phyloP scores from a whole-genome alignment of 2,113 vertebrate species.

The Mugil cephalus region DNA sequence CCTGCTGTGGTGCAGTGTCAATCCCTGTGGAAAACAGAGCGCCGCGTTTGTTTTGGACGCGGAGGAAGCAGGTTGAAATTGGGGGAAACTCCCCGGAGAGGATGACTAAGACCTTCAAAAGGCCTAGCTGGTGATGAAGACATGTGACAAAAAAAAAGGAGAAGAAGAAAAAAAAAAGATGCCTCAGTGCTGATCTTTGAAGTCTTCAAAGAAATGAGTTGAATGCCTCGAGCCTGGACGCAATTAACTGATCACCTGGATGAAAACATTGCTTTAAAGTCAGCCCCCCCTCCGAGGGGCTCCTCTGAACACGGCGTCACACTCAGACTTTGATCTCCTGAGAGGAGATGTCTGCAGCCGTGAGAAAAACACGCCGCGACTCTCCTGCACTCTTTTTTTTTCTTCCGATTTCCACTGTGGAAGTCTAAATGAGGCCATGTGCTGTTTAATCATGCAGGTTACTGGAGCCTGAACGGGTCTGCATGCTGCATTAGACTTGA shows the following conservation, averaged over 20 bases:
- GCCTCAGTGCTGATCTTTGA: too few relatives aligned
- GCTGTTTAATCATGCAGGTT: conserved; percentile 66
- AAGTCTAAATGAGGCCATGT: conserved; percentile 65
- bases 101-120: neutral
- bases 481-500: conserved; percentile 63
- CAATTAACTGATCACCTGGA: neutral
- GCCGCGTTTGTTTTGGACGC: neutral
- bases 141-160: too few relatives aligned
- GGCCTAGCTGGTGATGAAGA: neutral
- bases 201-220: neutral
- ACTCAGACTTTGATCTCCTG: neutral
- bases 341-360: conserved; percentile 29
- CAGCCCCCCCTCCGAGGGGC: neutral
- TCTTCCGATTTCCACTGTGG: conserved; percentile 10
- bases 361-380: conserved; percentile 5
- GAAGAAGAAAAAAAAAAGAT: too few relatives aligned
- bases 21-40: conserved; percentile 11
- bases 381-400: neutral
- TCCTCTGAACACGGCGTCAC: conserved; percentile 23
- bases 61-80: neutral
- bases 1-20: conserved; percentile 37
- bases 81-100: neutral
- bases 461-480: conserved; percentile 57
- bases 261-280: neutral
- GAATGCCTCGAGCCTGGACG: neutral